Conservation (phyloP, 64 coral and sea anemone genomes). For the Montipora efflorescens region DNA sequence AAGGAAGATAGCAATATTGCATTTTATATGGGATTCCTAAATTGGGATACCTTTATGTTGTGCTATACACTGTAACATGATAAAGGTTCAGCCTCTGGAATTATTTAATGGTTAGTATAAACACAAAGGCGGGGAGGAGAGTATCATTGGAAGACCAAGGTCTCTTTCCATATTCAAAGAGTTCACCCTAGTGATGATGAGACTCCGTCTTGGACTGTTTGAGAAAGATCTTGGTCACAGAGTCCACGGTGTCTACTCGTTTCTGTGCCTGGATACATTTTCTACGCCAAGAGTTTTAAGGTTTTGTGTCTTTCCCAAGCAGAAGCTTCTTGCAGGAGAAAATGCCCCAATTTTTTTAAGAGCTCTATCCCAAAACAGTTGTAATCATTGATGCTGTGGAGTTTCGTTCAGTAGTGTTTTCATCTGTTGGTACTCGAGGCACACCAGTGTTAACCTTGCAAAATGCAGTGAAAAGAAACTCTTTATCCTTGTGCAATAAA, state of each 20-base stretch:
- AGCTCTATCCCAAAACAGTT: constrained; percentile 64
- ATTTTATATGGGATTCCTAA: constrained; percentile 40
- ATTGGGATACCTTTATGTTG: constrained; percentile 30
- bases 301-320: constrained; percentile 20
- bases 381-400: constrained; percentile 70
- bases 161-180: too few species aligned
- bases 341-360: constrained; percentile 48
- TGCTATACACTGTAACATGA: constrained; percentile 3
- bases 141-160: not conserved
- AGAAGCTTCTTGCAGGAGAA: constrained; percentile 1
- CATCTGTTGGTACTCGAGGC: too few species aligned
- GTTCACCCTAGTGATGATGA: not conserved
- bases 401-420: not conserved
- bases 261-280: constrained; percentile 59
- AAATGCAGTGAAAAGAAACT: too few species aligned
- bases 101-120: constrained; percentile 20
- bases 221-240: constrained; percentile 44
- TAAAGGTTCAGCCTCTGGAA: constrained; percentile 24
- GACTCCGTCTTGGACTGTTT: constrained; percentile 11
- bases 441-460: too few species aligned
- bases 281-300: constrained; percentile 42
- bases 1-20: constrained; percentile 31
- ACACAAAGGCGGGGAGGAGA: not conserved
- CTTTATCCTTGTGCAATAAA: too few species aligned
- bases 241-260: constrained; percentile 11